Evolutionary conservation across 1,140 invertebrate genomes (phyloP), one percentile per base, ranked within the genome.

Genomic region (Drosophila simulans): DNA sequence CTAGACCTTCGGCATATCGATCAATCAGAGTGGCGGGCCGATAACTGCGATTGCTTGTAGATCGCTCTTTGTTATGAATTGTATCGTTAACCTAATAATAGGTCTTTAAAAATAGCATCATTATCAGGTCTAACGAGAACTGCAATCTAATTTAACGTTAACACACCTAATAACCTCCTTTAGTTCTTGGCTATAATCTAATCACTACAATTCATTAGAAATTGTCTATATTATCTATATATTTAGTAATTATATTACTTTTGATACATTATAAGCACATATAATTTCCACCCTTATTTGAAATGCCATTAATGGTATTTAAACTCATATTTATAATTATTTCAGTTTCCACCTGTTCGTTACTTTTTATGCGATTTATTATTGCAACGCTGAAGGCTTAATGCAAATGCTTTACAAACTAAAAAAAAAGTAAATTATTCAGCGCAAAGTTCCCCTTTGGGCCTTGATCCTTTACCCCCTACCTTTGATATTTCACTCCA

Each of bases 1-100:
- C 68, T 72, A 72, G 66, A 59, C 52, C 37, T 52, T 58, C n/a
- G 37, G n/a, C 54, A 39, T 52, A 60, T 34, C 69, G 69, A 72
- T 72, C 69, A 34, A 72, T 71, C 54, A 71, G 48, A 5, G 11
- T 5, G 35, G 2, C 5, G 34, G 62, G 43, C 34, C n/a, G 45
- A 51, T 65, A 65, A 42, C 37, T 27, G 20, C 7, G 43, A 63
- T 63, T 49, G 13, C 22, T 3, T 0, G 13, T 2, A n/a, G 56
- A 37, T 60, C 22, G 34, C 12, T 37, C 2, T 37, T 17, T 25
- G 8, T 17, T 10, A 1, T 8, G 27, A 42, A 8, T 13, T 25
- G 11, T 54, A 10, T 15, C n/a, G 5, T 12, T 1, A 8, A 35
- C 5, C 3, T 10, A 48, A 8, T 22, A 37, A 37, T 22, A 53